Evolutionary conservation across 53 echinoderm and acorn worm species (phyloP).

Genomic region (Actinopyga echinites): DNA sequence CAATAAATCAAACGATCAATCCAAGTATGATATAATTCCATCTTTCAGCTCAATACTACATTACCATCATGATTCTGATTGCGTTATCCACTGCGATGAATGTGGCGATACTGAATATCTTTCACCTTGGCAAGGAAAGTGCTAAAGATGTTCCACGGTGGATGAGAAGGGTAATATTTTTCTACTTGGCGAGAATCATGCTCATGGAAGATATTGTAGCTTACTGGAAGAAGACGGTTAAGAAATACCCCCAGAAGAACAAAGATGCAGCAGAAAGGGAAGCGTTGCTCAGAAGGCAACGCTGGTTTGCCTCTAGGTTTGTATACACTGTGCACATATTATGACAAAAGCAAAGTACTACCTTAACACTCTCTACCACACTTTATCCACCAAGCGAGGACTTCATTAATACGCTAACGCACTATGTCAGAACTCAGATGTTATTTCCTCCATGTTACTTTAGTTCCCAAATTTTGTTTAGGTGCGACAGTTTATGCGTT

Average conservation of each 20-base stretch:
- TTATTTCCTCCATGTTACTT: no score
- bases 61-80: slow-evolving; percentile 89
- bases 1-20: no score
- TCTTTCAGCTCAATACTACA: slow-evolving; percentile 87
- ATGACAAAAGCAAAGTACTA: no score
- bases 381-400: no score
- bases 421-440: no score
- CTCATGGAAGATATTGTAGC: slow-evolving; percentile 71
- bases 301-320: slow-evolving; percentile 83
- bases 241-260: slow-evolving; percentile 39
- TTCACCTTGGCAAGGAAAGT: slow-evolving; percentile 70
- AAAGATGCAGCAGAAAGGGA: slow-evolving; percentile 65
- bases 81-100: slow-evolving; percentile 98
- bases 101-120: slow-evolving; percentile 85
- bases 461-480: no score
- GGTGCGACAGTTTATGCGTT: no score
- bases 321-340: no score
- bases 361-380: no score
- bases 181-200: slow-evolving; percentile 82
- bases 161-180: slow-evolving; percentile 78
- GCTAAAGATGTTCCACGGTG: slow-evolving; percentile 77
- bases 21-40: no score
- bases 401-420: no score
- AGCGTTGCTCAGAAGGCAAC: slow-evolving; percentile 70
- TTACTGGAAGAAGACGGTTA: slow-evolving; percentile 58